Conservation (phyloP, 2,113 vertebrate species). For the Centropus bengalensis region DNA sequence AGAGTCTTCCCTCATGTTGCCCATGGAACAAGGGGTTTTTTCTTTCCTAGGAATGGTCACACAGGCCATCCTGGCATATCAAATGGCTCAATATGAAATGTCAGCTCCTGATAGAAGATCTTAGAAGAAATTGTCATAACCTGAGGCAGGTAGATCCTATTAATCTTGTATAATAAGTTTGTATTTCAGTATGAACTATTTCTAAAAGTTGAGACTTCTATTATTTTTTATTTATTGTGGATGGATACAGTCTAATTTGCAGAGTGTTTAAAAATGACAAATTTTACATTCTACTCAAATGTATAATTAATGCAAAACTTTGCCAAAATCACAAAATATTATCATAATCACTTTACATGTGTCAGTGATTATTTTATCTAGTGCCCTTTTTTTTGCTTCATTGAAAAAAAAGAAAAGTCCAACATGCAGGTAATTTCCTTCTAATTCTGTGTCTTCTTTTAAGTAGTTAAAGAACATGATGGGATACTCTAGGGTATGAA, state of each 20-base stretch:
- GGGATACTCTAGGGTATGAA: not conserved
- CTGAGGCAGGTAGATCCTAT: not conserved
- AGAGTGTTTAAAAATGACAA: not conserved
- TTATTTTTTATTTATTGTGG: not conserved
- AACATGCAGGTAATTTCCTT: not conserved
- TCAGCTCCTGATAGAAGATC: not conserved
- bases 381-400: not conserved
- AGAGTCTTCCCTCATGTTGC: rapidly evolving
- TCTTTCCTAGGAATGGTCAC: not conserved
- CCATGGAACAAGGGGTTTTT: not conserved
- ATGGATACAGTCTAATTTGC: not conserved
- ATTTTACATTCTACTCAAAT: not conserved
- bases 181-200: not conserved
- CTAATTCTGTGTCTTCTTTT: not conserved
- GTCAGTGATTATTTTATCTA: not conserved
- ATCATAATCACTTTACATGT: not conserved
- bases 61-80: not conserved
- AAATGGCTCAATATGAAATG: not conserved
- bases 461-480: not conserved
- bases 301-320: not conserved
- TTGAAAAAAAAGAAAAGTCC: not conserved
- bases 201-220: not conserved
- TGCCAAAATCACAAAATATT: not conserved
- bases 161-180: not conserved
- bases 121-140: not conserved